These are phyloP conservation scores for Telmatherina bonti DNA, from an alignment of 2,797 vertebrate species.

Conservation along the genomic window DNA sequence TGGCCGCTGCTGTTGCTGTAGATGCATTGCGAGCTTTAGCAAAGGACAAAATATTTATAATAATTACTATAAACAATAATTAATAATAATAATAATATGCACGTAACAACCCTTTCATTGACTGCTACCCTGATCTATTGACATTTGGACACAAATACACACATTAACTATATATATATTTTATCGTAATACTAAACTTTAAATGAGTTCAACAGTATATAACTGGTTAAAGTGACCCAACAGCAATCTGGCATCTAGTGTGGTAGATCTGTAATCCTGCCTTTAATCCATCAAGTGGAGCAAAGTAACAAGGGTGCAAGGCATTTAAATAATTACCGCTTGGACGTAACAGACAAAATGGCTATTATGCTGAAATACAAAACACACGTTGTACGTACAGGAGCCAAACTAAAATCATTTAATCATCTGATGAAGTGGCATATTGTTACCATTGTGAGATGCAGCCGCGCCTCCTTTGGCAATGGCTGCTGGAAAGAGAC, in stretches of 20 bases:
- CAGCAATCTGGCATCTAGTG: conserved; percentile 47
- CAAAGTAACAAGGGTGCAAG: conserved; percentile 12
- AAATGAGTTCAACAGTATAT: neutral
- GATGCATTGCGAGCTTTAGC: conserved; percentile 80
- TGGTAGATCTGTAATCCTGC: conserved; percentile 61
- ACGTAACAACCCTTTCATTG: no score
- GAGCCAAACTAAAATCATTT: conserved; percentile 2
- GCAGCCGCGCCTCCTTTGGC: conserved; percentile 65
- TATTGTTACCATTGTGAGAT: conserved; percentile 79
- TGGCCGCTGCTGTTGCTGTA: conserved; percentile 77
- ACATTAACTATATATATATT: no score
- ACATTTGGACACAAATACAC: no score
- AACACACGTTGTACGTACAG: conserved; percentile 12
- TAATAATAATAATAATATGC: neutral
- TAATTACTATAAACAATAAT: neutral
- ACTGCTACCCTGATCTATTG: no score
- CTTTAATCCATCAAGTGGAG: conserved; percentile 56
- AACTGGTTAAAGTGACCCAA: conserved; percentile 19
- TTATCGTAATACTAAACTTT: neutral
- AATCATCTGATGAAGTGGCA: conserved; percentile 11
- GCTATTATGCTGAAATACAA: conserved; percentile 26
- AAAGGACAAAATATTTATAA: conserved; percentile 12
- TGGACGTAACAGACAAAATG: conserved; percentile 11
- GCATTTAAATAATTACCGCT: conserved; percentile 4
- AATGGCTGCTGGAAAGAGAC: conserved; percentile 76